Base-by-base conservation (phyloP, 1,140 invertebrate genomes). In the Drosophila busckii region DNA sequence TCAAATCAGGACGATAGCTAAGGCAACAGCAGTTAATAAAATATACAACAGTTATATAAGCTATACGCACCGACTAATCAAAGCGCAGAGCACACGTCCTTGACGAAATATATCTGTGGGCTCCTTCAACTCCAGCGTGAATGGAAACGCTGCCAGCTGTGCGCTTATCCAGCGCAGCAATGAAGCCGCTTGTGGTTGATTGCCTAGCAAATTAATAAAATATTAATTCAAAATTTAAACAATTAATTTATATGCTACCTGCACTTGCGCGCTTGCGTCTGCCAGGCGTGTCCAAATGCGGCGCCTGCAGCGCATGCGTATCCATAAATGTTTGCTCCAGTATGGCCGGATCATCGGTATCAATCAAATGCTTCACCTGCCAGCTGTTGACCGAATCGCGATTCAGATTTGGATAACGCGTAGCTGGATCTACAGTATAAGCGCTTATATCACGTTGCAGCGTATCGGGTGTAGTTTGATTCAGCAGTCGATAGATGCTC, bases 401-500 rank as follows among this genome's bases (percentile, higher is more conserved):
- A 84, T 93, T 93, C 6, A 93, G 84, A 68, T 92, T 92, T 0
- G 90, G 90, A 82, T 93, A 93, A 61, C 95, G 90, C 10, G 96
- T 96, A 25, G 93, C 91, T 2, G 97, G 97, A 87, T 98, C 96
- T 2, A 98, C 88, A 0, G 95, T 96, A 87, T 98, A 98, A 3
- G 93, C 90, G 40, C 92, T 91, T 68, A 94, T 94, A 88, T 98
- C 96, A 73, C 96, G 94, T 71, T 94, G 94, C 10, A 99, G 89
- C 86, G 98, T 99, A 87, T 98, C 96, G 0, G 97, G 96, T 0
- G 96, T 99, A 0, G 97, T 99, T 91, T 99, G 98, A 42, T 94
- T 95, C 71, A 95, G 87, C 37, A 90, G 60, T 58, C 95, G 90
- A 87, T 98, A 99, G 60, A 99, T 95, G 38, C 94, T 96, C 88